Evolutionary conservation across 2,113 vertebrate genomes (phyloP).

Genomic region (Trichomycterus rosablanca): DNA sequence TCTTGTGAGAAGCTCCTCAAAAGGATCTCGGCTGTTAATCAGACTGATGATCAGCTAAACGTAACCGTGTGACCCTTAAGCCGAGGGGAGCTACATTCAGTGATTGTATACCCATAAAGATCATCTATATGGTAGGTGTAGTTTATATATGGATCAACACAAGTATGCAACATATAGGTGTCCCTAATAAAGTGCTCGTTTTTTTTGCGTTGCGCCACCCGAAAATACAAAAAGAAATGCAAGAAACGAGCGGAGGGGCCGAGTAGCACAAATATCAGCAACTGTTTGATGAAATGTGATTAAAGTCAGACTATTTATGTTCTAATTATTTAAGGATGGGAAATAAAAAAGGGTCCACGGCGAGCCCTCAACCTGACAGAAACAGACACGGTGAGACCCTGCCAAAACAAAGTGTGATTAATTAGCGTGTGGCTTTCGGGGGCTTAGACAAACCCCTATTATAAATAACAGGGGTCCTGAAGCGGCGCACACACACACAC

Average conservation of each 20-base stretch:
- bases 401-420: constrained; percentile 66
- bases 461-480: constrained; percentile 60
- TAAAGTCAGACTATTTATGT: constrained; percentile 31
- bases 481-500: constrained; percentile 47
- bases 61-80: too few species aligned
- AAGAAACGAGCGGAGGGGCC: constrained; percentile 21
- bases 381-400: constrained; percentile 40
- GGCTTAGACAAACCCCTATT: constrained; percentile 41
- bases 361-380: constrained; percentile 43
- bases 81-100: too few species aligned
- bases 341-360: constrained; percentile 24
- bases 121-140: too few species aligned
- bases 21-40: too few species aligned
- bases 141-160: too few species aligned
- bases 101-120: too few species aligned
- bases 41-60: too few species aligned
- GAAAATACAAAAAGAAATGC: constrained; percentile 8
- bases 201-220: too few species aligned
- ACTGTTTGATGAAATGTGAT: constrained; percentile 4
- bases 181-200: too few species aligned
- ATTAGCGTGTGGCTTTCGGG: constrained; percentile 52
- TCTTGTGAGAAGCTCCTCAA: too few species aligned
- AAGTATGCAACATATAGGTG: too few species aligned
- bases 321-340: constrained; percentile 44
- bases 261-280: constrained; percentile 9